Conservation (phyloP, 2,113 vertebrate species). For the Struthio camelus region DNA sequence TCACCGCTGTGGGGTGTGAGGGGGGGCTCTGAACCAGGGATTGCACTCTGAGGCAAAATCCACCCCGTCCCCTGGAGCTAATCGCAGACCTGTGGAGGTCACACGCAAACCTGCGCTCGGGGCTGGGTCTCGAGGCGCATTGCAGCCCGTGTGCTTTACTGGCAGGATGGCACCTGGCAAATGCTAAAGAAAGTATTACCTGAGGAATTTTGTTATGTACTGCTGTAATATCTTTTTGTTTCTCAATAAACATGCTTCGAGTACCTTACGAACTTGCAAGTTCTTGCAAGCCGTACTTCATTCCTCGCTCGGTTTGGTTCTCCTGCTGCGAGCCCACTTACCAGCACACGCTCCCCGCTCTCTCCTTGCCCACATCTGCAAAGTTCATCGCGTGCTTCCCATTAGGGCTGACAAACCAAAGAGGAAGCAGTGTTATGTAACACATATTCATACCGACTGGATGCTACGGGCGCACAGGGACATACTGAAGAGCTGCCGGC, state of each 20-base stretch:
- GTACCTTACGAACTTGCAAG: neutral
- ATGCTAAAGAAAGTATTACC: neutral
- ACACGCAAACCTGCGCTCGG: neutral
- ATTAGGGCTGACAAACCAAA: neutral
- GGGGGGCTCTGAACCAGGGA: no score
- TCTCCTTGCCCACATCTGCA: neutral
- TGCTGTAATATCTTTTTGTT: neutral
- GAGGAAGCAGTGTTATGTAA: neutral
- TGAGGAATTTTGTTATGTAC: neutral
- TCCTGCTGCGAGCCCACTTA: neutral
- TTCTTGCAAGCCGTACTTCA: neutral
- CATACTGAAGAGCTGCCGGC: neutral
- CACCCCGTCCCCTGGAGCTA: neutral
- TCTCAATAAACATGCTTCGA: neutral
- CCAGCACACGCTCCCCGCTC: neutral
- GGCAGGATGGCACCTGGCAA: neutral
- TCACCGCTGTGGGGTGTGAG: no score
- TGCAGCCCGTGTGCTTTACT: neutral
- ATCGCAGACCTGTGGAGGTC: neutral
- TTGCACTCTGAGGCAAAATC: no score
- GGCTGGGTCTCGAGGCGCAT: neutral
- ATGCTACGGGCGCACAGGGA: neutral
- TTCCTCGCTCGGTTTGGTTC: neutral
- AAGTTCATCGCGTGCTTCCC: neutral
- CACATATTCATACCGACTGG: neutral